These are phyloP conservation scores for Noctua fimbriata DNA, from an alignment of 2,888 invertebrate genomes.

Conservation along the genomic window DNA sequence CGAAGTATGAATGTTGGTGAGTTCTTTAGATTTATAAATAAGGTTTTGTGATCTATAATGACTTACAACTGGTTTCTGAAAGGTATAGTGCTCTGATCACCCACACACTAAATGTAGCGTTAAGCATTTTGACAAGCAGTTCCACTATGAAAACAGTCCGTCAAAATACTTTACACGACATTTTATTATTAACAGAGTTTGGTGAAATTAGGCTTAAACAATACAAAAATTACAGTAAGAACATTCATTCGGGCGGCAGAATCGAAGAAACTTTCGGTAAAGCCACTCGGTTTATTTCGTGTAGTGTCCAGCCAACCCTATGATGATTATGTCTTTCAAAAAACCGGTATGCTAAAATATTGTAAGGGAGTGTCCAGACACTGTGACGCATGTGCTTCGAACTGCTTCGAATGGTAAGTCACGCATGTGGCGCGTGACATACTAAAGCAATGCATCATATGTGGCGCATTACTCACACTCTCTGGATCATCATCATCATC, in stretches of 20 bases:
- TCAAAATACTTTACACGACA: background rate
- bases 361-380: background rate
- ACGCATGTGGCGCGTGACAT: background rate
- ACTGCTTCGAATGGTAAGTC: background rate
- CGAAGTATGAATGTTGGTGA: conserved; percentile 20
- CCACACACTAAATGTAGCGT: background rate
- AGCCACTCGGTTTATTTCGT: background rate
- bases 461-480: background rate
- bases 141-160: background rate
- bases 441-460: too few relatives aligned
- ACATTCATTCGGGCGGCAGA: background rate
- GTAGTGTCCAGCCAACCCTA: too few relatives aligned
- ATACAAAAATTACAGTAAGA: background rate
- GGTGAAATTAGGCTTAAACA: background rate
- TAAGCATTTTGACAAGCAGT: background rate
- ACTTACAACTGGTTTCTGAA: background rate
- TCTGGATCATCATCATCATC: too few relatives aligned
- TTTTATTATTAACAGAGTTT: background rate
- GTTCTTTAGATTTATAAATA: background rate
- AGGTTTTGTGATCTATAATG: background rate
- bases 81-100: background rate
- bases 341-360: background rate
- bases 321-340: background rate
- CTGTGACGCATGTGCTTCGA: background rate
- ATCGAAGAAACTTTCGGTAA: too few relatives aligned